phyloP scores from a whole-genome alignment of 2,113 vertebrate genomes.

The Ammodramus savannarum region DNA sequence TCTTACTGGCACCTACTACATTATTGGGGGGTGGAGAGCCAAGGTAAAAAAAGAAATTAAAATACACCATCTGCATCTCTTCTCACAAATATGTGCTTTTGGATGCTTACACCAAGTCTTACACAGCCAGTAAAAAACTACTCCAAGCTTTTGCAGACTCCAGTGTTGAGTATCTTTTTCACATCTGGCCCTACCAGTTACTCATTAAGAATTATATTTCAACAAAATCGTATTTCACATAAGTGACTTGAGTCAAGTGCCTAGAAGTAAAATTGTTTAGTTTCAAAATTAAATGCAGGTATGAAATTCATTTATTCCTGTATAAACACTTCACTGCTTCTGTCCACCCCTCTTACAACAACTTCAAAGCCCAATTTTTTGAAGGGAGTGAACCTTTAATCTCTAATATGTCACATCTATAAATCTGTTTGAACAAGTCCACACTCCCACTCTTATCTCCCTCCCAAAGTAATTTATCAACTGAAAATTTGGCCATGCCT shows the following conservation, averaged over 20 bases:
- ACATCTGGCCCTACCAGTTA: background rate
- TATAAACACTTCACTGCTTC: background rate
- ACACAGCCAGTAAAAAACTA: background rate
- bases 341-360: background rate
- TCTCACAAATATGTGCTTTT: background rate
- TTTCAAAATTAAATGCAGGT: background rate
- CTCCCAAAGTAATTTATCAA: background rate
- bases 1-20: conserved; percentile 29
- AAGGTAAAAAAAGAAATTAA: background rate
- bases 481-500: background rate
- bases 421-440: background rate
- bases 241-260: background rate
- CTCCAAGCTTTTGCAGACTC: background rate
- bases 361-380: background rate
- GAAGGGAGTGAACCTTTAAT: background rate
- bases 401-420: background rate
- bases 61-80: background rate
- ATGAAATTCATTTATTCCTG: background rate
- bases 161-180: background rate
- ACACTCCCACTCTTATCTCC: background rate
- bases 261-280: background rate
- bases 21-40: background rate
- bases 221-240: background rate
- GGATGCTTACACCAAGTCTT: background rate
- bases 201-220: background rate